Evolutionary conservation across 2,797 vertebrate genomes (phyloP).

Genomic region (Pangasius mekongensis): DNA sequence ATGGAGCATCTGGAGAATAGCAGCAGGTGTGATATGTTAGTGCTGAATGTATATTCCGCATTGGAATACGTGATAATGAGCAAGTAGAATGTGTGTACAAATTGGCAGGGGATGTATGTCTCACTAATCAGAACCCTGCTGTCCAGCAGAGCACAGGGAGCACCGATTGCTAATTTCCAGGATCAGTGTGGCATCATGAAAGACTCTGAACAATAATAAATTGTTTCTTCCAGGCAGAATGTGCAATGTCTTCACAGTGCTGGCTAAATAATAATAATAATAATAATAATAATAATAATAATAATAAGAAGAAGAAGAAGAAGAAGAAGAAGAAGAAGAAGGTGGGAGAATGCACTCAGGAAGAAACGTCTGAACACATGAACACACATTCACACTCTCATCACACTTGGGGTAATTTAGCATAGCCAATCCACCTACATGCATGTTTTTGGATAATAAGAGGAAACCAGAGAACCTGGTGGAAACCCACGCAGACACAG

Average conservation of each 20-base stretch:
- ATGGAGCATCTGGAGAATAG: constrained; percentile 35
- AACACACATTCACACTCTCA: too few relatives aligned
- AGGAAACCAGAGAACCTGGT: neutral
- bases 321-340: neutral
- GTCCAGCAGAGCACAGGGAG: constrained; percentile 16
- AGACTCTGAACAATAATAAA: neutral
- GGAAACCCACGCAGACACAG: too few relatives aligned
- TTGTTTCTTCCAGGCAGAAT: neutral
- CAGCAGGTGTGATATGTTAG: constrained; percentile 25
- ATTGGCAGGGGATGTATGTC: constrained; percentile 36
- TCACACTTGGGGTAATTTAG: too few relatives aligned
- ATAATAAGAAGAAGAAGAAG: neutral
- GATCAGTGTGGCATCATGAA: constrained; percentile 1
- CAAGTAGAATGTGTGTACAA: constrained; percentile 11
- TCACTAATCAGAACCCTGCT: constrained; percentile 19
- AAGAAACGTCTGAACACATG: too few relatives aligned
- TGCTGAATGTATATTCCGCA: constrained; percentile 19
- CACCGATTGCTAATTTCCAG: neutral
- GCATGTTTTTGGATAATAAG: neutral
- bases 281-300: neutral
- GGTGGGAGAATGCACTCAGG: neutral
- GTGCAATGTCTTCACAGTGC: neutral
- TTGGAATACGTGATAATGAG: constrained; percentile 30
- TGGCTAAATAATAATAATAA: neutral
- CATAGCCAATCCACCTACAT: neutral